These are phyloP conservation scores for Podocnemis expansa DNA, from an alignment of 2,113 vertebrate genomes.

Conservation along the genomic window DNA sequence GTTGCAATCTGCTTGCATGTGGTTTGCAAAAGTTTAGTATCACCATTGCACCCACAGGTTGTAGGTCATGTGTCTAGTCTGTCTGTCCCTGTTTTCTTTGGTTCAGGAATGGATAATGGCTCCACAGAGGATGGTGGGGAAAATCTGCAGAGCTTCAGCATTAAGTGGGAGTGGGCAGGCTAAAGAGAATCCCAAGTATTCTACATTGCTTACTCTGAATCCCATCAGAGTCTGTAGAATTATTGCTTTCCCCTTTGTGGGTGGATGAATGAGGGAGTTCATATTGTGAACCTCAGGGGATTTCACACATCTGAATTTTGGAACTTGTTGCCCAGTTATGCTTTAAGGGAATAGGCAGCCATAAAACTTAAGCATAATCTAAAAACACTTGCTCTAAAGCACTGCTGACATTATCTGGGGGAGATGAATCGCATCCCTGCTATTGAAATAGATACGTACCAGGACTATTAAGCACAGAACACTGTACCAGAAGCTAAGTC, in stretches of 20 bases:
- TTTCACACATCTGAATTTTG: background rate
- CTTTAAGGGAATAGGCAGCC: background rate
- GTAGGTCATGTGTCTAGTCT: background rate
- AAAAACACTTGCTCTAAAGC: background rate
- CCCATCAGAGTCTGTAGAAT: background rate
- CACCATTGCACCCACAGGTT: background rate
- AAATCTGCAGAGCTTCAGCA: background rate
- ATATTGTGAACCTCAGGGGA: background rate
- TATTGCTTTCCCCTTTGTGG: background rate
- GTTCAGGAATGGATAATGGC: background rate
- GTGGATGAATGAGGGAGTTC: rapidly evolving
- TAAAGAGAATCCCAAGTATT: too few relatives aligned
- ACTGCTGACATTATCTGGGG: background rate
- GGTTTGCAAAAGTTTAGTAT: background rate
- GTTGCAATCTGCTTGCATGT: background rate
- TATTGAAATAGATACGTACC: background rate
- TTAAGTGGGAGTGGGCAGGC: background rate
- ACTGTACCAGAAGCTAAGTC: background rate
- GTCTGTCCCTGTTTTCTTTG: background rate
- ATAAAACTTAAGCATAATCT: background rate
- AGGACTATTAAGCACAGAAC: background rate
- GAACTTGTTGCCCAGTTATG: background rate
- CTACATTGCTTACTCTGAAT: background rate
- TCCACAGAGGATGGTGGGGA: background rate
- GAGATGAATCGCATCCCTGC: background rate